Base-by-base conservation (phyloP, 37 sponge, comb jelly and placozoan species). In the Cliona cf. orientalis region DNA sequence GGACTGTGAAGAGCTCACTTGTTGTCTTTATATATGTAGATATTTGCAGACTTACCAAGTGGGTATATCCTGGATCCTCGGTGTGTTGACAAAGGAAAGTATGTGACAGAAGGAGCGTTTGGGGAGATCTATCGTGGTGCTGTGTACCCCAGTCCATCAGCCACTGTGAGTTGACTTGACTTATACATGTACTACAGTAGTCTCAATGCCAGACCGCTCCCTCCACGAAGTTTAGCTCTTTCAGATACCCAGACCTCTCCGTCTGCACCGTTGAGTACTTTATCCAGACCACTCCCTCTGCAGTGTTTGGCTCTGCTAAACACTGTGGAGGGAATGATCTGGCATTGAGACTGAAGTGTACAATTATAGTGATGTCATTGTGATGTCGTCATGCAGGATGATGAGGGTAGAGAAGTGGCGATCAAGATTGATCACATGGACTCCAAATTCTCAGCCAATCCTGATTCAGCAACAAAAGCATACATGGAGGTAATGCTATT, bases 71-170 rank as follows among this genome's bases (percentile, higher is more conserved):
- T 96, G 38, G 71, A 84, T 25, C 46, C 84, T 3, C 35, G 36
- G 0, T 82, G 86, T 69, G 78, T 96, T 40, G 80, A 86, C 45
- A 57, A 74, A 55, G 85, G 91, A 45, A 74, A 81, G 80, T 89
- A 83, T 70, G 80, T 96, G 26, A 91, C 80, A 53, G 70, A 75
- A 35, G 93, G 93, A 5, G 45, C 81, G 0, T 93, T 93, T 84
- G 97, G 92, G 4, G 93, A 92, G 68, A 93, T 96, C 41, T 96
- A 85, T 58, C 89, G 81, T 12, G 96, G 96, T 34, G 35, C 77
- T 69, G 79, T 86, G 38, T 83, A 87, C 57, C 92, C 92, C 25
- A 34, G 65, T 42, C 63, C 57, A 7, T 53, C 84, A 37, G 84
- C 92, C 26, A 80, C 91, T 3, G 90, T 89, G 37, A 78, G 84